Evolutionary conservation across 53 echinoderm and acorn worm genomes (phyloP).

Genomic region (Zoroaster sp.): DNA sequence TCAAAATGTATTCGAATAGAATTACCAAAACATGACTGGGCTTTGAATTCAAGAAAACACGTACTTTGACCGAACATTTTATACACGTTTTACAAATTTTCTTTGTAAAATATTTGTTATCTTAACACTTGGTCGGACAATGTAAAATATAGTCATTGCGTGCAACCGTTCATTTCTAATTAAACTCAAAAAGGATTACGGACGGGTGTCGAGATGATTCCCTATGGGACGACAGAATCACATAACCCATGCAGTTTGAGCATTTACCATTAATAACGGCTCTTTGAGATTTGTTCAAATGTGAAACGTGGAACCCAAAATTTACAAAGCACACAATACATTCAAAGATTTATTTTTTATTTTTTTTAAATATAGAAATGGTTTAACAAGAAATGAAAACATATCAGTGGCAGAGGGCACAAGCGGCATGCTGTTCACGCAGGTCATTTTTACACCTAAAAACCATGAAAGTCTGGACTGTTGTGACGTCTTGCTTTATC

Average conservation of each 20-base stretch:
- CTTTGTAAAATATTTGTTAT: background rate
- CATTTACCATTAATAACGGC: no score
- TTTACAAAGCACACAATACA: background rate
- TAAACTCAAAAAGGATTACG: background rate
- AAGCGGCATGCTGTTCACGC: background rate
- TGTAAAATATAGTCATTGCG: background rate
- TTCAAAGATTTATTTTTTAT: background rate
- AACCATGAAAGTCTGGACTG: no score
- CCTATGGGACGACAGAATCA: background rate
- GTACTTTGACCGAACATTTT: no score
- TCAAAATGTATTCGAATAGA: no score
- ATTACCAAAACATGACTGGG: no score
- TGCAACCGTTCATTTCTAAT: background rate
- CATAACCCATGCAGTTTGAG: background rate
- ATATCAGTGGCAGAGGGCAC: background rate
- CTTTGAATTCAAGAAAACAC: no score
- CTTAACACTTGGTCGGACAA: background rate
- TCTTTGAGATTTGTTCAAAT: background rate
- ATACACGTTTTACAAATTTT: no score
- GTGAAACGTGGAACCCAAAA: background rate
- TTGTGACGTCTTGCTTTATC: no score
- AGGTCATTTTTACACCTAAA: background rate
- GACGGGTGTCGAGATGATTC: background rate
- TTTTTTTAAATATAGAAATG: background rate
- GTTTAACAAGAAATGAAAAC: slow-evolving; percentile 19